Evolutionary conservation across 2,113 vertebrate species (phyloP), one percentile per base, ranked within the genome.

Genomic region (Thalassarche chlororhynchos): DNA sequence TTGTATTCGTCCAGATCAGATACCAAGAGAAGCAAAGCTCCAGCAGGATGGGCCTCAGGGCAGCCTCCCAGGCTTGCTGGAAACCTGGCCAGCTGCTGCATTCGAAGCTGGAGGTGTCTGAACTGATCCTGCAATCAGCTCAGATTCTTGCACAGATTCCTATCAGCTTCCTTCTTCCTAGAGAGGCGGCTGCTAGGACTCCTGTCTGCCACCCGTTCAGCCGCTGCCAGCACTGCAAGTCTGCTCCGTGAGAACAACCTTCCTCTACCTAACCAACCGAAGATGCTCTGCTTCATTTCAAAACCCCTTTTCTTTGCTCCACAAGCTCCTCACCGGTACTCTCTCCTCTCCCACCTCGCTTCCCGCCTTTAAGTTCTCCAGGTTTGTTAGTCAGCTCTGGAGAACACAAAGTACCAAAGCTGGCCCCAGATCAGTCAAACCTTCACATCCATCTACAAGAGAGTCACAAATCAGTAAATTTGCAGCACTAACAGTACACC

Each of bases 401-500:
- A 61, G 74, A 96, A 94, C 71, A 93, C 28, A 13, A 84, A 90
- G 62, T 65, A 90, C 82, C 69, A 89, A 91, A 94, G 32, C 61
- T 93, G 91, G 81, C 65, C 68, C 31, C 51, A 80, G 84, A 94
- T 90, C 92, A 94, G 70, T 72, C 75, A 95, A 82, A 91, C 61
- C 36, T 80, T 86, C 70, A 72, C 49, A 87, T 52, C 44, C 57
- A 93, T 23, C 58, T 66, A 61, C 51, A 72, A 40, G 17, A 62
- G 32, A 95, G 77, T 87, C 61, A 79, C 65, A 47, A 91, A 75
- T 70, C 47, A 21, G 77, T 52, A 49, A 58, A 46, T 44, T 0
- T 85, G 20, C 74, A 76, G 61, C 34, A 89, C 54, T 77, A 89
- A 89, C 72, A 95, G 72, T 42, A 23, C 66, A 61, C 0, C 0